Evolutionary conservation across 2,113 vertebrate species (phyloP).

Genomic region (Dasyprocta punctata): DNA sequence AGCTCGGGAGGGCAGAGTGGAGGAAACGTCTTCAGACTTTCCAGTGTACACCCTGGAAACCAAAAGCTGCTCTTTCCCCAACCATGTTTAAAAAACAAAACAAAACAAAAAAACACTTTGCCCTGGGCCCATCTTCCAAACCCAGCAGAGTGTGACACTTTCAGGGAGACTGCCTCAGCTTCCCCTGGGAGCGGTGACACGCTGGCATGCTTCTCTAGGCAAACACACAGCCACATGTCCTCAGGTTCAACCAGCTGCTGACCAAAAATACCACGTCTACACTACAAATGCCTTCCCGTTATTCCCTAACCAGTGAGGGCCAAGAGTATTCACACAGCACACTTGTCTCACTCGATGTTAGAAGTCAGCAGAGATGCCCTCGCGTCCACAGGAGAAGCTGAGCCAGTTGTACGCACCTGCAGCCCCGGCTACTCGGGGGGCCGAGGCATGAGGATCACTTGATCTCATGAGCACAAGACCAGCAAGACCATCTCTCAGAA

Average conservation of each 20-base stretch:
- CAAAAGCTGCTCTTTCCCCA: neutral
- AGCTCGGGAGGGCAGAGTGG: neutral
- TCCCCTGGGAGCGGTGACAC: neutral
- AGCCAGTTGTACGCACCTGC: neutral
- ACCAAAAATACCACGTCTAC: neutral
- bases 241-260: neutral
- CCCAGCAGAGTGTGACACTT: neutral
- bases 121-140: neutral
- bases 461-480: neutral
- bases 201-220: neutral
- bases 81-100: neutral
- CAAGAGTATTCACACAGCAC: neutral
- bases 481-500: neutral
- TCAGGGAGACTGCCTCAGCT: neutral
- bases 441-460: neutral
- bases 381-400: no score
- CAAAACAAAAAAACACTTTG: neutral
- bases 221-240: neutral
- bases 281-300: neutral
- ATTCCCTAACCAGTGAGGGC: neutral
- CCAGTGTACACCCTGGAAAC: neutral
- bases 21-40: neutral
- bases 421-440: neutral
- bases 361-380: no score
- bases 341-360: neutral